phyloP scores from a whole-genome alignment of 1,140 invertebrate species.

The Eumeta japonica region DNA sequence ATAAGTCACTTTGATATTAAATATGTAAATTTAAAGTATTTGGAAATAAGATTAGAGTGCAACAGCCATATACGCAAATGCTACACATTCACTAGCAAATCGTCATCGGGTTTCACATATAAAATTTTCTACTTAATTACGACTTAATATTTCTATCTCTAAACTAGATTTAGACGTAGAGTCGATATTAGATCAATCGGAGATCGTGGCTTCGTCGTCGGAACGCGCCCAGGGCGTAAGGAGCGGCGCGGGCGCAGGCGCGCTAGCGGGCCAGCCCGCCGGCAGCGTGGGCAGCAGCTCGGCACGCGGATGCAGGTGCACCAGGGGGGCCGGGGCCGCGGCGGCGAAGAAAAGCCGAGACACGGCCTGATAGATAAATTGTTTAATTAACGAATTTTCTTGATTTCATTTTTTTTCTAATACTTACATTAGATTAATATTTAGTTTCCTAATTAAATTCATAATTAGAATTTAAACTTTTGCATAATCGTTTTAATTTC shows the following conservation, averaged over 20 bases:
- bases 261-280: slow-evolving; percentile 27
- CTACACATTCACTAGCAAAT: no score
- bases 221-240: slow-evolving; percentile 46
- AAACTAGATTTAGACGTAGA: no score
- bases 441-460: neutral
- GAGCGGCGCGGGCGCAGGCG: slow-evolving; percentile 33
- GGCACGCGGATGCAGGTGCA: slow-evolving; percentile 39
- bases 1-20: no score
- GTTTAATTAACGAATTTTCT: slow-evolving; percentile 4
- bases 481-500: neutral
- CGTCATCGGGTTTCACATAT: no score
- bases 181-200: no score
- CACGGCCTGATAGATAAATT: slow-evolving; percentile 31
- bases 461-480: neutral
- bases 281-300: slow-evolving; percentile 39
- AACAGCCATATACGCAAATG: no score
- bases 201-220: slow-evolving; percentile 41
- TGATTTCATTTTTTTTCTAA: neutral
- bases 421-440: neutral
- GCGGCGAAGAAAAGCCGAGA: slow-evolving; percentile 32
- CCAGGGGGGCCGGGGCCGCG: slow-evolving; percentile 28
- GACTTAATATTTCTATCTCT: no score
- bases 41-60: no score
- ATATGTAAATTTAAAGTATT: no score
- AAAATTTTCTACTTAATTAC: no score